Evolutionary conservation across 1,140 invertebrate species (phyloP).

Genomic region (Danaus melanippus): DNA sequence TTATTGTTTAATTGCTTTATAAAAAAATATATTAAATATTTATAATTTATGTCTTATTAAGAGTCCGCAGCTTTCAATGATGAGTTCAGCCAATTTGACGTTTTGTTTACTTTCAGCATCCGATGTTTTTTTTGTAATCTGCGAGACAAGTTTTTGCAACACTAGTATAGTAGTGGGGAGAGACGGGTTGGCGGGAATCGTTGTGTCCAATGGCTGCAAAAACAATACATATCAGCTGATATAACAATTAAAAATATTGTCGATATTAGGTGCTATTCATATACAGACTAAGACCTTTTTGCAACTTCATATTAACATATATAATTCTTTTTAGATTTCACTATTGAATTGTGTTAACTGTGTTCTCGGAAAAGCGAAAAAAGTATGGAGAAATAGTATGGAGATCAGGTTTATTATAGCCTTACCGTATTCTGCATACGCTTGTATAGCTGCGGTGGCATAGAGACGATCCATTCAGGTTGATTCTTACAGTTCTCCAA

Average conservation of each 20-base stretch:
- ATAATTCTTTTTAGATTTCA: too few species aligned
- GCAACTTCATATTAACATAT: too few species aligned
- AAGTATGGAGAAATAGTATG: not conserved
- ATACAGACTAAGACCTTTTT: too few species aligned
- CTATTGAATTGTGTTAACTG: too few species aligned
- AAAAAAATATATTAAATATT: slow-evolving; percentile 7
- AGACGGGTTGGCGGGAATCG: slow-evolving; percentile 52
- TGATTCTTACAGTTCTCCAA: slow-evolving; percentile 49
- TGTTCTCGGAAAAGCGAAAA: too few species aligned
- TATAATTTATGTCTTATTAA: slow-evolving; percentile 40
- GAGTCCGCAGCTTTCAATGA: slow-evolving; percentile 55
- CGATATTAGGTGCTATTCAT: too few species aligned
- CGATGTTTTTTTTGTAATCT: slow-evolving; percentile 36
- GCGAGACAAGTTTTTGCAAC: slow-evolving; percentile 39
- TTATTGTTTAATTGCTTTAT: not conserved
- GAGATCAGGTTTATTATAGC: slow-evolving; percentile 6
- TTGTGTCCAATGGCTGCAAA: slow-evolving; percentile 45
- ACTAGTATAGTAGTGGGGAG: slow-evolving; percentile 42
- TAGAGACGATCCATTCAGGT: slow-evolving; percentile 52
- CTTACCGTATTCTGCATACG: slow-evolving; percentile 49
- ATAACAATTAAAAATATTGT: too few species aligned
- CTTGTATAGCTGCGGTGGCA: slow-evolving; percentile 55
- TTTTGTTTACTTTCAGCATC: slow-evolving; percentile 31
- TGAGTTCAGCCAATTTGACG: slow-evolving; percentile 45
- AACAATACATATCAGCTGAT: slow-evolving; percentile 6